A percentile compares a stretch with the other conserved stretches of the same genome.
Conservation (phyloP, 2,113 vertebrate genomes). For the Rhinoptilus africanus region DNA sequence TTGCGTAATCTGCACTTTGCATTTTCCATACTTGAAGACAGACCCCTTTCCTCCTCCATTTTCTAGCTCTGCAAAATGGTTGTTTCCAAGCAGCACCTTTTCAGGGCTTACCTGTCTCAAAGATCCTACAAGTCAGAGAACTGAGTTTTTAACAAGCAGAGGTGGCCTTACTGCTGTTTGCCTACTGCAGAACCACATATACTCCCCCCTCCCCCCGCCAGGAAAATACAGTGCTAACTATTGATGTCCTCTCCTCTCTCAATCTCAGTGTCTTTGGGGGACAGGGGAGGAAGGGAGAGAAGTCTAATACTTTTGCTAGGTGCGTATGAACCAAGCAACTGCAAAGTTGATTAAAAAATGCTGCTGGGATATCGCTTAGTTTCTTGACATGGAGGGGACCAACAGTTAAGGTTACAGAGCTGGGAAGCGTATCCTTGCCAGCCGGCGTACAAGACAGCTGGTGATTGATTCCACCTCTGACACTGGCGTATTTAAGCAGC, state of each 20-base stretch:
- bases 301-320: neutral
- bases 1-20: neutral
- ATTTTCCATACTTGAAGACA: neutral
- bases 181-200: neutral
- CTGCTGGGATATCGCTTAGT: neutral
- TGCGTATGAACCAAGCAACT: neutral
- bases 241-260: neutral
- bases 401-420: neutral
- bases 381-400: neutral
- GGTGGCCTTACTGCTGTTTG: neutral
- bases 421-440: fast-evolving
- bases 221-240: neutral
- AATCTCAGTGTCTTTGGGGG: neutral
- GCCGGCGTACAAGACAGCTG: neutral
- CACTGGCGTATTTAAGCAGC: neutral
- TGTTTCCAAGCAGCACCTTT: neutral
- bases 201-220: too few species aligned
- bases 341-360: neutral
- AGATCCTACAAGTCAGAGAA: neutral
- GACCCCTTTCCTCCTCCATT: neutral
- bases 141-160: neutral
- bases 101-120: neutral
- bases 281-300: neutral
- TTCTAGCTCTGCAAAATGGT: neutral
- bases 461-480: neutral